Base-by-base conservation (phyloP, 1,140 invertebrate genomes). In the Dysdera silvatica region DNA sequence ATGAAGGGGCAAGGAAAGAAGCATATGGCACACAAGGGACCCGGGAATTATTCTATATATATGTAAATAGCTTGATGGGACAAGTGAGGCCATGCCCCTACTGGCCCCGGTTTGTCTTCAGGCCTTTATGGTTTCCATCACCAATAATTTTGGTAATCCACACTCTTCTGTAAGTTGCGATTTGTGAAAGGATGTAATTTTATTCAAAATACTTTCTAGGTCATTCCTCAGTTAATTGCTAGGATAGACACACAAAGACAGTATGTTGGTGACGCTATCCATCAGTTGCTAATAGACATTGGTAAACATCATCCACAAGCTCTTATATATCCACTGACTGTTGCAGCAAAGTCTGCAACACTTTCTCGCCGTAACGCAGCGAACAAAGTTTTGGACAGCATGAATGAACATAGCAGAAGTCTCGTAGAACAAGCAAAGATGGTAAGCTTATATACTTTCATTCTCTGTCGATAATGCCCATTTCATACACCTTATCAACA, bases 181-280 rank as follows among this genome's bases (percentile, higher is more conserved):
- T n/a, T n/a, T n/a, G n/a, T n/a, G n/a, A n/a, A n/a, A n/a, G n/a
- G n/a, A n/a, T n/a, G n/a, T n/a, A n/a, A n/a, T n/a, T n/a, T n/a
- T n/a, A n/a, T n/a, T n/a, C n/a, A n/a, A n/a, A n/a, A n/a, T n/a
- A n/a, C 64, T 58, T 67, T 65, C 3, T 49, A 81, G 79, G 95
- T 99, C 0, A 98, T 99, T 68, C 97, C 97, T 0, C 97, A 99
- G 76, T 77, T 99, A 2, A 99, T 99, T 67, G 95, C 96, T 2
- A 82, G 96, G 49, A 97, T 99, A 65, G 97, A 99, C 73, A 95
- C 93, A 0, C 88, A 89, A 0, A 80, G 92, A 26, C 84, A 85
- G 61, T 74, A 93, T 47, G 94, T 98, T 0, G 88, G 87, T 0
- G 83, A 88, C 57, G 80, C 98, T 16, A 95, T 99, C 67, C 89